Percentiles rank a stretch among this genome's conserved stretches.
These are phyloP conservation scores for Dolichoris vasculosae DNA, from an alignment of 1,140 invertebrate genomes.

Conservation along the genomic window DNA sequence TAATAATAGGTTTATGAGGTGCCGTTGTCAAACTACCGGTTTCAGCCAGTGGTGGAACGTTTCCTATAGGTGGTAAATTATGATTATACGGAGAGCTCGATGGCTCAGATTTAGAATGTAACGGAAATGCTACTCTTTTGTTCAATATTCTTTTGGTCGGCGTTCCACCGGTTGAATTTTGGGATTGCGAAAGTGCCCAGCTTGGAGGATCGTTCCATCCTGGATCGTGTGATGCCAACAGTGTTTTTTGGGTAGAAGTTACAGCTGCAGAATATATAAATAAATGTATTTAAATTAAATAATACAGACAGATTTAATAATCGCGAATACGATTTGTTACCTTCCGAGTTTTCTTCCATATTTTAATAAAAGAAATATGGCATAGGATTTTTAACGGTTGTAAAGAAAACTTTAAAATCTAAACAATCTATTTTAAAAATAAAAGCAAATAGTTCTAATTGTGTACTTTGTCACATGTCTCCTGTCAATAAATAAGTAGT, in stretches of 20 bases:
- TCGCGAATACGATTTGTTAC: slow-evolving; percentile 25
- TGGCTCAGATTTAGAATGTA: slow-evolving; percentile 57
- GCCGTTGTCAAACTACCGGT: slow-evolving; percentile 57
- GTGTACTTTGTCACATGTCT: slow-evolving; percentile 17
- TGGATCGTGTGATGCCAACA: slow-evolving; percentile 66
- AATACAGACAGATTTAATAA: neutral
- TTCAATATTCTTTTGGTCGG: slow-evolving; percentile 68
- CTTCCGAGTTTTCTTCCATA: slow-evolving; percentile 44
- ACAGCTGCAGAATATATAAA: slow-evolving; percentile 37
- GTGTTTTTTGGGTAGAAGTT: slow-evolving; percentile 65
- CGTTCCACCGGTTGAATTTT: slow-evolving; percentile 54
- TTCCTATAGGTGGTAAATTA: slow-evolving; percentile 42
- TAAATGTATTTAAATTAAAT: neutral
- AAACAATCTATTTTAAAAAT: slow-evolving; percentile 5
- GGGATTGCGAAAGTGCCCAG: slow-evolving; percentile 62
- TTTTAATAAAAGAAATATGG: slow-evolving; percentile 4
- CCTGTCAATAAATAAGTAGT: slow-evolving; percentile 1
- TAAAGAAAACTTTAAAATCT: neutral
- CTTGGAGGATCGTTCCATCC: slow-evolving; percentile 76
- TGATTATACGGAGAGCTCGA: slow-evolving; percentile 11
- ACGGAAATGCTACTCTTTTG: slow-evolving; percentile 73
- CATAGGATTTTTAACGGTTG: neutral
- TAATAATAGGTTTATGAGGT: slow-evolving; percentile 59
- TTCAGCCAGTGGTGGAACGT: slow-evolving; percentile 58
- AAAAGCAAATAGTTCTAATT: slow-evolving; percentile 8